Evolutionary conservation across 2,888 invertebrate genomes (phyloP).

Genomic region (Encarsia formosa): DNA sequence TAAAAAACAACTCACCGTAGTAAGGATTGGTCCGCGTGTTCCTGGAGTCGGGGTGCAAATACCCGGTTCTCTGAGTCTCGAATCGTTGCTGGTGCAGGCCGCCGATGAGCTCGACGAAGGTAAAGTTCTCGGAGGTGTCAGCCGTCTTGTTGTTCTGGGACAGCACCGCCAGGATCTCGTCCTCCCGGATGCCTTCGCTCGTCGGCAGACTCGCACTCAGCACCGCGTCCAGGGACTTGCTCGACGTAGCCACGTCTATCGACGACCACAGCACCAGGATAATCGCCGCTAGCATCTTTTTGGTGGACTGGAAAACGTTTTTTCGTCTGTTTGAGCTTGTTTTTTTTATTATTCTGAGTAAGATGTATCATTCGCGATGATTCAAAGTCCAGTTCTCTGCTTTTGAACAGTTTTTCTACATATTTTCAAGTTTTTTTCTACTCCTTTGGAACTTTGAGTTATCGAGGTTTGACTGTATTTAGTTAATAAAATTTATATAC

Average conservation of each 20-base stretch:
- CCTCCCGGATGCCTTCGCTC: constrained; percentile 30
- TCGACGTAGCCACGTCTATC: constrained; percentile 18
- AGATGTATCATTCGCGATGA: too few species aligned
- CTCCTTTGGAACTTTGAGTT: too few species aligned
- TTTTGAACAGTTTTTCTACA: too few species aligned
- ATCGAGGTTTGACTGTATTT: too few species aligned
- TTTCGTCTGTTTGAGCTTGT: too few species aligned
- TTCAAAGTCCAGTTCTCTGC: too few species aligned
- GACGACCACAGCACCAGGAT: constrained; percentile 2
- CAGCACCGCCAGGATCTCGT: constrained; percentile 41
- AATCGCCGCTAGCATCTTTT: neutral
- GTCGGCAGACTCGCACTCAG: constrained; percentile 4
- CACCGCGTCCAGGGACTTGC: constrained; percentile 28
- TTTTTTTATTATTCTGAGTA: too few species aligned
- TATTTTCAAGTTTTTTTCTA: too few species aligned
- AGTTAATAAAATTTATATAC: too few species aligned
- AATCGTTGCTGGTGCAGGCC: constrained; percentile 27
- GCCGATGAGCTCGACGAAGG: constrained; percentile 38
- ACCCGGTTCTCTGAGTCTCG: constrained; percentile 8
- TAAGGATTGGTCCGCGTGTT: constrained; percentile 32
- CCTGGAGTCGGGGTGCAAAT: constrained; percentile 8
- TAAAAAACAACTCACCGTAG: constrained; percentile 45
- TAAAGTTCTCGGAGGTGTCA: constrained; percentile 36
- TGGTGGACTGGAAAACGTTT: too few species aligned
- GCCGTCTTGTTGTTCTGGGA: constrained; percentile 29